Conservation (phyloP, 1,140 invertebrate genomes). For the Penaeus chinensis region DNA sequence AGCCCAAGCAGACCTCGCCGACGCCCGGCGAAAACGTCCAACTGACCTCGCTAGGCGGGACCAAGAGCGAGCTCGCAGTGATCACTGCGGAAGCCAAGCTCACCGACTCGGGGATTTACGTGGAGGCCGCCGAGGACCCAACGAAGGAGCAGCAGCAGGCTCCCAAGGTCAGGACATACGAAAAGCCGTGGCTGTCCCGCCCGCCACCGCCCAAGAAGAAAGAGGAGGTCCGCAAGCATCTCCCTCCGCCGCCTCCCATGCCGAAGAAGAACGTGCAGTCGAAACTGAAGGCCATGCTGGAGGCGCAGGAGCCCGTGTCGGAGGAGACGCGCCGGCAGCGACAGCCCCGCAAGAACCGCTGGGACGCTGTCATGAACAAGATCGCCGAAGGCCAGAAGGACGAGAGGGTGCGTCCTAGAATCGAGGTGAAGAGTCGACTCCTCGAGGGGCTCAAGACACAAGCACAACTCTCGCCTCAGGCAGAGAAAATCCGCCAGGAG, state of each 20-base stretch:
- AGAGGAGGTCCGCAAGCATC: conserved; percentile 46
- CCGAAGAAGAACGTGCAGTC: conserved; percentile 64
- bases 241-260: conserved; percentile 59
- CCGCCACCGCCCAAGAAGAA: conserved; percentile 44
- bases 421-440: conserved; percentile 60
- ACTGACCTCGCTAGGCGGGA: background rate
- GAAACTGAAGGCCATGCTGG: conserved; percentile 59
- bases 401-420: conserved; percentile 53
- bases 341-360: conserved; percentile 60
- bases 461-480: conserved; percentile 60
- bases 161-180: conserved; percentile 56
- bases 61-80: background rate
- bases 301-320: conserved; percentile 42
- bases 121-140: conserved; percentile 39
- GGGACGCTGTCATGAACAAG: conserved; percentile 64
- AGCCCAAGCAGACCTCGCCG: background rate
- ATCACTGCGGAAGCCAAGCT: background rate
- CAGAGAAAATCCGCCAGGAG: conserved; percentile 61
- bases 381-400: conserved; percentile 62
- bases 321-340: conserved; percentile 49
- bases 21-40: conserved; percentile 6
- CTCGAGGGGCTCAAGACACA: conserved; percentile 56
- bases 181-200: conserved; percentile 61
- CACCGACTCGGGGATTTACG: conserved; percentile 22
- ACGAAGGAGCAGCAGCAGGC: background rate